Evolutionary conservation across 2,113 vertebrate species (phyloP).

Genomic region (Brachionichthys hirsutus): DNA sequence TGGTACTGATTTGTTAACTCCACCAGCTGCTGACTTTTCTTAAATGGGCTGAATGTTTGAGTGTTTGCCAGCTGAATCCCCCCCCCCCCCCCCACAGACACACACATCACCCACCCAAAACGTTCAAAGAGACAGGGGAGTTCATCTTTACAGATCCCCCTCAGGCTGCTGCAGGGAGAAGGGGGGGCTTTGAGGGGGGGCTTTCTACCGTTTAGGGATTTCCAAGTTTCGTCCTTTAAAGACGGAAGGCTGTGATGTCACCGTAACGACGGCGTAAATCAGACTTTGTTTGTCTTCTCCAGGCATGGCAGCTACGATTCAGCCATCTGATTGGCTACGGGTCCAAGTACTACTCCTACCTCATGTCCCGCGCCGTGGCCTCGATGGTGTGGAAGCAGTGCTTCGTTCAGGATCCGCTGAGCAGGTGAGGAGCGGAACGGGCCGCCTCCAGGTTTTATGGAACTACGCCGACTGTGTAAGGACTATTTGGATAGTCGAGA

Average conservation of each 20-base stretch:
- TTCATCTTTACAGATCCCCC: constrained; percentile 55
- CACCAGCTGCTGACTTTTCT: constrained; percentile 44
- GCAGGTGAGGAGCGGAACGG: constrained; percentile 80
- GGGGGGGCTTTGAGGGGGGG: constrained; percentile 15
- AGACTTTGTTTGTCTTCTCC: constrained; percentile 22
- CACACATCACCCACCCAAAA: constrained; percentile 20
- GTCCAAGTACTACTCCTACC: constrained; percentile 98
- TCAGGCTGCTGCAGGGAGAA: constrained; percentile 37
- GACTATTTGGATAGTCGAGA: too few species aligned
- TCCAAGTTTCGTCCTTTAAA: constrained; percentile 43
- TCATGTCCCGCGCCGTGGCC: constrained; percentile 96
- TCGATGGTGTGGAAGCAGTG: constrained; percentile 98
- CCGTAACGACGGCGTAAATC: constrained; percentile 18
- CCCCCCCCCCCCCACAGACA: too few species aligned
- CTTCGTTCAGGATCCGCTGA: constrained; percentile 89
- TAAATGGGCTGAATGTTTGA: constrained; percentile 46
- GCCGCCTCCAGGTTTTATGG: too few species aligned
- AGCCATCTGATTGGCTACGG: constrained; percentile 95
- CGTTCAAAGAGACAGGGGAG: constrained; percentile 46
- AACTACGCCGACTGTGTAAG: too few species aligned
- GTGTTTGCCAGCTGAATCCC: constrained; percentile 68
- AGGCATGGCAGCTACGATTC: constrained; percentile 98
- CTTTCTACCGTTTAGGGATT: constrained; percentile 54
- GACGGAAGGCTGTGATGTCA: constrained; percentile 12
- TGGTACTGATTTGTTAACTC: too few species aligned